Base-by-base conservation (phyloP, 2,797 vertebrate genomes). In the Oryzias sinensis region DNA sequence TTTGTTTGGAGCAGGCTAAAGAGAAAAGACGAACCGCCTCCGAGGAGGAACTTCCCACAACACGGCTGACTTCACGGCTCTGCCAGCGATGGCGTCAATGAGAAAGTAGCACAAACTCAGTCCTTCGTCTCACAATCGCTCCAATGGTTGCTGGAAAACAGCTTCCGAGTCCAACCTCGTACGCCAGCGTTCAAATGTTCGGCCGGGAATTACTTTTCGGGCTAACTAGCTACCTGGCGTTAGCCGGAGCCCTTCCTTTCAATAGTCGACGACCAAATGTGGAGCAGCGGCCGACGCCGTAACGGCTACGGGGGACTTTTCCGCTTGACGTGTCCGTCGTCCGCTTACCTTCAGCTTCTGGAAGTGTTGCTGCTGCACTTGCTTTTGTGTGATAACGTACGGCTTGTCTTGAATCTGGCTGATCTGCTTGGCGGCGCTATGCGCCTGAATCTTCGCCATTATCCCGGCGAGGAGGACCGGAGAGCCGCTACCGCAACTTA, bases 371-470 rank as follows among this genome's bases (percentile, higher is more conserved):
- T 94, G 92, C 79, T 93, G 91, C 83, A 91, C 90, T 88, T 93
- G 92, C 84, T 93, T 93, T 84, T 92, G 93, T 65, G 88, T 82
- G 71, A 93, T 91, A 71, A 90, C 91, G 79, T 87, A 94, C 80
- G 92, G 90, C 90, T 92, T 93, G 76, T 93, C 91, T 80, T 91
- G 92, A 33, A 93, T 89, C 86, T 88, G 91, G 90, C 85, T 92
- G 65, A 94, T 92, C 81, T 92, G 92, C 84, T 93, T 93, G 63
- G 91, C 87, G 84, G 87, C 83, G 90, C 90, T 88, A 89, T 92
- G 92, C 37, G 92, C 83, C 81, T 93, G 93, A 85, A 93, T 93
- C 84, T 94, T 94, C 90, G 93, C 92, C 93, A 94, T 94, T 86
- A 91, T 92, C 87, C 87, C 83, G 88, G 87, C 79, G 86, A 77